Conservation (phyloP, 30 jellyfish, hydroid and myxozoan genomes). For the Aurelia aurita region DNA sequence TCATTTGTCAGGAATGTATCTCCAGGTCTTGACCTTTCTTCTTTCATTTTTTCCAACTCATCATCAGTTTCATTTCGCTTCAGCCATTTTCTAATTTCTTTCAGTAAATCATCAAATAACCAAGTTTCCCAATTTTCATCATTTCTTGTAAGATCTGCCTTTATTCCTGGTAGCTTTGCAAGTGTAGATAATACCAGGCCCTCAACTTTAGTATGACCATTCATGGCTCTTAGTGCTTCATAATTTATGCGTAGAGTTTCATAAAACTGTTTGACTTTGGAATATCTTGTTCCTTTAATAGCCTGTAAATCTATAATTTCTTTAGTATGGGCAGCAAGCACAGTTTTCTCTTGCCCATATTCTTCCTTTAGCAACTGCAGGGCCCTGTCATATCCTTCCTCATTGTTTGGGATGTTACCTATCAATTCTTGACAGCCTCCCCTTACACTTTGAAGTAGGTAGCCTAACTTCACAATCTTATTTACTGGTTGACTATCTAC, state of each 20-base stretch:
- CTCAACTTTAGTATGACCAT: too few species aligned
- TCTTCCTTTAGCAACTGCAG: slow-evolving; percentile 48
- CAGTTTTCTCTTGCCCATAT: slow-evolving; percentile 57
- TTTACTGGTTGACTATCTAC: slow-evolving; percentile 48
- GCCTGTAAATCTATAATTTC: slow-evolving; percentile 35
- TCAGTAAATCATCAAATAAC: too few species aligned
- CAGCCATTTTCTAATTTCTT: too few species aligned
- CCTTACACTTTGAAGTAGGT: slow-evolving; percentile 20
- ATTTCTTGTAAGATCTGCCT: too few species aligned
- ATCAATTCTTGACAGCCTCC: slow-evolving; percentile 49
- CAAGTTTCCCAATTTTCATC: too few species aligned
- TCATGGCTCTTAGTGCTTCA: slow-evolving; percentile 61
- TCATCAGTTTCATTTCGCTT: too few species aligned
- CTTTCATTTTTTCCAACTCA: too few species aligned
- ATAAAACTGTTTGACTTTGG: slow-evolving; percentile 46
- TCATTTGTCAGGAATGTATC: neutral
- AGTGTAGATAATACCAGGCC: too few species aligned
- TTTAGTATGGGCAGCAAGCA: slow-evolving; percentile 48
- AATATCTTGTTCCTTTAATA: slow-evolving; percentile 25
- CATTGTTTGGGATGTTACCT: slow-evolving; percentile 52
- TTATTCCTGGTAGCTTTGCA: too few species aligned
- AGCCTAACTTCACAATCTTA: slow-evolving; percentile 33
- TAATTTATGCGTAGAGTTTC: slow-evolving; percentile 41
- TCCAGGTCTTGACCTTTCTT: too few species aligned
- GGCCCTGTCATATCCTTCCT: slow-evolving; percentile 62